A percentile compares a stretch with the other conserved stretches of the same genome.
Evolutionary conservation across 2,888 invertebrate genomes (phyloP).

Genomic region (Hedychridium roseum): DNA sequence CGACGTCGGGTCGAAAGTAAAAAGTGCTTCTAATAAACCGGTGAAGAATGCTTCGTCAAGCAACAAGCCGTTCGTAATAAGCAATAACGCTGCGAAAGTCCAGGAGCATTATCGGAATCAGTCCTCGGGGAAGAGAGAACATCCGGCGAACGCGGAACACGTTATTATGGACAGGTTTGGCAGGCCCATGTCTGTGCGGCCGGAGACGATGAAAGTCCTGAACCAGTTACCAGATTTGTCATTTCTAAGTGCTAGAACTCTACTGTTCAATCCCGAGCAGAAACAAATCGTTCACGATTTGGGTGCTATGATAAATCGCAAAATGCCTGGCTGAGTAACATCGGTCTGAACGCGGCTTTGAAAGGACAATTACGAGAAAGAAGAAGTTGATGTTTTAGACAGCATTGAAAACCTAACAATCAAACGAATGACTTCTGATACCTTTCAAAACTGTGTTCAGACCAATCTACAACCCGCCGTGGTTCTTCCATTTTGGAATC

Average conservation of each 20-base stretch:
- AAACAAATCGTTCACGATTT: constrained; percentile 57
- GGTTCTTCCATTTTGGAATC: constrained; percentile 22
- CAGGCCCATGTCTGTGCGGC: constrained; percentile 50
- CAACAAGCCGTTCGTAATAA: constrained; percentile 30
- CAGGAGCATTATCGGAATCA: constrained; percentile 31
- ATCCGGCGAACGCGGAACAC: constrained; percentile 38
- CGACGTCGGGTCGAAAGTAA: constrained; percentile 27
- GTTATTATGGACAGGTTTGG: constrained; percentile 55
- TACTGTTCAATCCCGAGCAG: constrained; percentile 58
- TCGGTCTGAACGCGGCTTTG: constrained; percentile 61
- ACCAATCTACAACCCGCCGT: constrained; percentile 40
- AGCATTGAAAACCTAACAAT: constrained; percentile 13
- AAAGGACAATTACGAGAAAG: constrained; percentile 36
- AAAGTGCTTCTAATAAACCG: constrained; percentile 22
- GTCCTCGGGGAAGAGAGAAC: constrained; percentile 30
- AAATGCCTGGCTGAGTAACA: constrained; percentile 63
- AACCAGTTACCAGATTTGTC: constrained; percentile 60
- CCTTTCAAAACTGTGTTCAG: constrained; percentile 59
- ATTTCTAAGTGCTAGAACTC: constrained; percentile 58
- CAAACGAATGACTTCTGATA: constrained; percentile 33
- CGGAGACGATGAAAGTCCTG: constrained; percentile 55
- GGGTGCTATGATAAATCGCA: constrained; percentile 60
- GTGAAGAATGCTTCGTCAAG: constrained; percentile 13
- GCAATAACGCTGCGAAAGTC: constrained; percentile 14
- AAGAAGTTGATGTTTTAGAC: background rate